Evolutionary conservation across 2,113 vertebrate genomes (phyloP), one percentile per base, ranked within the genome.

Genomic region (Ctenodactylus gundi): DNA sequence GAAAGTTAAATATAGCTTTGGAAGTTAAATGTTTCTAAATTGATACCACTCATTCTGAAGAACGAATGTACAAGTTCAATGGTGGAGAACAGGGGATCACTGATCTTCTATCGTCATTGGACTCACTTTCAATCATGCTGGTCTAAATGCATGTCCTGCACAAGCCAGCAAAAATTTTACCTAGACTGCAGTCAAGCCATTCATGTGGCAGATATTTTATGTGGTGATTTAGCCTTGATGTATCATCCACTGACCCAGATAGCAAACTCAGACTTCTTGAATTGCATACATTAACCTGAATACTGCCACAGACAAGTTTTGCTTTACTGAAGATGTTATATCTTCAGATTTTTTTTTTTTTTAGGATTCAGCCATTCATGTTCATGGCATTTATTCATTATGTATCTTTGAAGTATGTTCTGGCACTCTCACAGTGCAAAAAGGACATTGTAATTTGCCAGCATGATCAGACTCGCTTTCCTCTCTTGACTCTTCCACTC

Each of bases 401-500:
- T 51, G 29, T 44, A 72, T 29, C 41, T 62, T 4, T 55, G 72
- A 73, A 77, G 27, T 34, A 75, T 46, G 12, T 2, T 3, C 75
- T 36, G 21, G 25, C 29, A 34, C 8, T 64, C 34, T 84, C 18
- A 27, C 4, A 18, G 9, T 67, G 3, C 34, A 62, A 1, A 65
- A 62, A 86, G 17, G 13, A 10, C 31, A 27, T 27, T 36, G 49
- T 21, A 18, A 65, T 9, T 65, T 58, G 4, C 3, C 7, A 39
- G 21, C 36, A 60, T 2, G 23, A 17, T n/a, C 17, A 90, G 64
- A 76, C 9, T 58, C 44, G 9, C 29, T 78, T 41, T 2, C 0
- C 41, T 23, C 2, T 11, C 3, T 5, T 29, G 1, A 14, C 18
- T 77, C 29, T 29, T 9, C 3, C 13, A 0, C 25, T 58, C 39